Evolutionary conservation across 2,113 vertebrate species (phyloP).

Genomic region (Tonatia bakeri): DNA sequence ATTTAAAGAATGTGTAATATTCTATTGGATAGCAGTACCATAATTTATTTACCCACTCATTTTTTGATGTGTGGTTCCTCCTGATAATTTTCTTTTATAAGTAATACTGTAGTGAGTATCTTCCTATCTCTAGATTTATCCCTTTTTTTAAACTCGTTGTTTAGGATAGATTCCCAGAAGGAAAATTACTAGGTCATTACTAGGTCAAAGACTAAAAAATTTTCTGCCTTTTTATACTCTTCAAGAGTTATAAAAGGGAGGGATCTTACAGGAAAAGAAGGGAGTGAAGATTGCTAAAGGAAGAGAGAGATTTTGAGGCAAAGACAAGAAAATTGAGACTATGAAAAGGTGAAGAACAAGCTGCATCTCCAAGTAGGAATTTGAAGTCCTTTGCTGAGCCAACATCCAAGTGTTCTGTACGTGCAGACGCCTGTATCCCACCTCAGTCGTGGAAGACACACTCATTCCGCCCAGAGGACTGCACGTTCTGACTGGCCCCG

Average conservation of each 20-base stretch:
- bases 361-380: neutral
- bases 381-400: neutral
- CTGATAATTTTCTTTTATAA: neutral
- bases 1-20: neutral
- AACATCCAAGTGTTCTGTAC: neutral
- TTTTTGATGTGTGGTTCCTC: neutral
- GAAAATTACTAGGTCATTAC: neutral
- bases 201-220: neutral
- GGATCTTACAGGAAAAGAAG: neutral
- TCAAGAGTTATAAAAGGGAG: neutral
- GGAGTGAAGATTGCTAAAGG: neutral
- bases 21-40: neutral
- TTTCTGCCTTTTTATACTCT: neutral
- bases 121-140: neutral
- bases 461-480: neutral
- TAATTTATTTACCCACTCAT: neutral
- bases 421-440: neutral
- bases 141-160: neutral
- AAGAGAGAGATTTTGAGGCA: conserved; percentile 13
- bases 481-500: neutral
- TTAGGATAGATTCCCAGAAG: neutral
- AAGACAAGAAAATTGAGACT: neutral
- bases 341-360: neutral
- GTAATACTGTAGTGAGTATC: neutral
- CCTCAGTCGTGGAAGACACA: neutral